Evolutionary conservation across 2,888 invertebrate species (phyloP).

Genomic region (Parnassius apollo): DNA sequence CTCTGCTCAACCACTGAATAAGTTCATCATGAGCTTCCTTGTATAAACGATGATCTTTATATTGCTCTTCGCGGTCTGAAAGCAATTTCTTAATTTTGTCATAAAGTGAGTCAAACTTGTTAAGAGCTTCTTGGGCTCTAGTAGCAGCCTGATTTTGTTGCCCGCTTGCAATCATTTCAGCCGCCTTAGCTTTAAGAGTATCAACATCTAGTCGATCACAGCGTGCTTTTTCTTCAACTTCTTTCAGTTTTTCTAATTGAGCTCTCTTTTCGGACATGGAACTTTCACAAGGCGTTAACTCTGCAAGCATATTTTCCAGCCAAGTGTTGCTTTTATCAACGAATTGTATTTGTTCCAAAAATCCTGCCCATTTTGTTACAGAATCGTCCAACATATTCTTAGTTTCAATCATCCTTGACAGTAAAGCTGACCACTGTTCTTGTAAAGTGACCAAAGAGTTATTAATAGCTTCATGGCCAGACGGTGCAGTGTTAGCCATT

Average conservation of each 20-base stretch:
- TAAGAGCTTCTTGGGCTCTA: conserved; percentile 92
- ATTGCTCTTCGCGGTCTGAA: conserved; percentile 90
- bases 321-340: conserved; percentile 90
- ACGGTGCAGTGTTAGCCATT: conserved; percentile 93
- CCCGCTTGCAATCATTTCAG: conserved; percentile 92
- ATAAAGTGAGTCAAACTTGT: conserved; percentile 90
- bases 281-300: conserved; percentile 87
- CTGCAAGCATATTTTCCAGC: conserved; percentile 87
- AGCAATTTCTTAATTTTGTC: conserved; percentile 89
- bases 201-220: conserved; percentile 96
- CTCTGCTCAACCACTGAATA: conserved; percentile 92
- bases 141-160: conserved; percentile 91
- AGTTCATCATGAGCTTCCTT: conserved; percentile 96
- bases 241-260: conserved; percentile 92
- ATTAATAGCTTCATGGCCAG: conserved; percentile 93
- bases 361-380: conserved; percentile 94
- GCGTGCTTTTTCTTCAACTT: conserved; percentile 92
- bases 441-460: conserved; percentile 90
- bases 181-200: conserved; percentile 89
- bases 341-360: conserved; percentile 92
- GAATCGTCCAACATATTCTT: conserved; percentile 93
- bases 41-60: conserved; percentile 92
- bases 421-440: conserved; percentile 93
- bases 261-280: conserved; percentile 92
- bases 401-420: conserved; percentile 94